Conservation (phyloP, 2,113 vertebrate species). For the Stigmatopora nigra region DNA sequence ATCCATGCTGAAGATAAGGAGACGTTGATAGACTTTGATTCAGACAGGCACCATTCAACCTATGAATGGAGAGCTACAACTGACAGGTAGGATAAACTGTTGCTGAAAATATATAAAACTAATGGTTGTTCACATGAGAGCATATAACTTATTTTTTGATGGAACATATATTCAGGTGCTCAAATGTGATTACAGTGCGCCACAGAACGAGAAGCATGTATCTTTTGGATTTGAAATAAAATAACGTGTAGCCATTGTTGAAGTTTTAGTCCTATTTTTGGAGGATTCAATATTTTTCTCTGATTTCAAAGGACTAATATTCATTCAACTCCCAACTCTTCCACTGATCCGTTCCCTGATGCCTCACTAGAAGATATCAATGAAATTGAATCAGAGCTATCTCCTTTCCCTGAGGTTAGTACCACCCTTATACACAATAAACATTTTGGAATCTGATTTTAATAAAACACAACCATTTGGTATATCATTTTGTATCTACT, state of each 20-base stretch:
- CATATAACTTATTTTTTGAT: background rate
- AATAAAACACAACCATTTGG: background rate
- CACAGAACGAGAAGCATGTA: background rate
- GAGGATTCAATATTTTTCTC: background rate
- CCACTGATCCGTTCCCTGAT: constrained; percentile 26
- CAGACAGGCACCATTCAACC: constrained; percentile 64
- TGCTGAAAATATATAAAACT: background rate
- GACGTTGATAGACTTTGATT: constrained; percentile 68
- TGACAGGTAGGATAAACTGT: constrained; percentile 68
- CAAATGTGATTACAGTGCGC: constrained; percentile 40
- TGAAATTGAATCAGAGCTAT: constrained; percentile 10
- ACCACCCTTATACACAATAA: background rate
- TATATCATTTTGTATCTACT: background rate
- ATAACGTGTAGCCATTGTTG: background rate
- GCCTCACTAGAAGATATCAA: constrained; percentile 16
- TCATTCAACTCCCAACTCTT: constrained; percentile 22
- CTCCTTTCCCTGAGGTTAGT: constrained; percentile 53
- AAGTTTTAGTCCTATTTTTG: background rate
- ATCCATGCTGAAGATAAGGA: constrained; percentile 65
- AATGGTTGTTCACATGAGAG: background rate
- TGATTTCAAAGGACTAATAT: constrained; percentile 1
- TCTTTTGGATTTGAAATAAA: background rate
- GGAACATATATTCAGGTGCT: constrained; percentile 23
- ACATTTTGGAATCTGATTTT: background rate
- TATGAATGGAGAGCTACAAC: constrained; percentile 43